Conservation (phyloP, 1,140 invertebrate genomes). For the Bombus ignitus region DNA sequence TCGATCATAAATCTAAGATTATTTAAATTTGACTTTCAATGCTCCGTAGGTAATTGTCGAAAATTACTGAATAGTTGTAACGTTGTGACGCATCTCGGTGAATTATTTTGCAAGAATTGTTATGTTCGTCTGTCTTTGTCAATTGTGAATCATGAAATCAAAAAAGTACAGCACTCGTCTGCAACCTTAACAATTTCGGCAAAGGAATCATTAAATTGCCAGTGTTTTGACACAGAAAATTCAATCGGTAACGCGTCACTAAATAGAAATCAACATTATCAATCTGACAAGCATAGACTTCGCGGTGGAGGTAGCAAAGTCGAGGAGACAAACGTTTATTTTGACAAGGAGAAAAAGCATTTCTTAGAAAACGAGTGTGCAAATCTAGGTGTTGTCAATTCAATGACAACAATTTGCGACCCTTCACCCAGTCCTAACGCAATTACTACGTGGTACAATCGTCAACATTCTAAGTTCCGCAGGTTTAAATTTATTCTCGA, state of each 20-base stretch:
- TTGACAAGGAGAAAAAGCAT: conserved; percentile 17
- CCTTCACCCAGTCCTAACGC: conserved; percentile 38
- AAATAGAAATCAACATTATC: conserved; percentile 42
- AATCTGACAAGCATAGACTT: conserved; percentile 51
- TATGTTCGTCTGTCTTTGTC: conserved; percentile 43
- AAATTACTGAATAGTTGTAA: conserved; percentile 73
- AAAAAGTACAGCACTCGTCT: background rate
- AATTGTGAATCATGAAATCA: conserved; percentile 22
- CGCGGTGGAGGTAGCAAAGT: conserved; percentile 57
- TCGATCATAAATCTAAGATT: background rate
- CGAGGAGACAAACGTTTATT: conserved; percentile 34
- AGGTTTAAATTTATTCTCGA: conserved; percentile 21
- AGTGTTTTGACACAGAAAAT: conserved; percentile 1
- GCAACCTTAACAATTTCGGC: conserved; percentile 12
- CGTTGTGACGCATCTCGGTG: conserved; percentile 73
- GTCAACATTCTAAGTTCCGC: conserved; percentile 39
- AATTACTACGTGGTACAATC: conserved; percentile 46
- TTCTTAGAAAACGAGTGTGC: conserved; percentile 31
- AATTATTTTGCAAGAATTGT: conserved; percentile 77
- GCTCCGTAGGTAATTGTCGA: conserved; percentile 73
- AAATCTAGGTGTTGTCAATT: conserved; percentile 37
- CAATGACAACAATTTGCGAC: conserved; percentile 44
- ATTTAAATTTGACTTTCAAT: background rate
- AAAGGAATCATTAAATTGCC: conserved; percentile 31
- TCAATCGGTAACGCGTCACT: conserved; percentile 22